phyloP scores from a whole-genome alignment of 2,113 vertebrate species.

The Diphyllodes magnificus region DNA sequence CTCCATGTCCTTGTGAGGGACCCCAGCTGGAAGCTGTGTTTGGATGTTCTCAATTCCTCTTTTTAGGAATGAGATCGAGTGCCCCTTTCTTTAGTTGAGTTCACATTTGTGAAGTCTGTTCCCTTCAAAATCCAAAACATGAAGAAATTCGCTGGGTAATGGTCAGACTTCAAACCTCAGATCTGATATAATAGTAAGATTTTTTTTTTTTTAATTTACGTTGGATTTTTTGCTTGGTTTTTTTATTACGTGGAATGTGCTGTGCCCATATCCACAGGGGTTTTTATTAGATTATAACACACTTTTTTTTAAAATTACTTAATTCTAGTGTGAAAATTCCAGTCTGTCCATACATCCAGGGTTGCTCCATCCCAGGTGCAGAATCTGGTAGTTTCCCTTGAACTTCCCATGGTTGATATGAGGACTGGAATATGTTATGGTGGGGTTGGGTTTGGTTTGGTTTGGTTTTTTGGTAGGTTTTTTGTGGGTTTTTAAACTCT shows the following conservation, averaged over 20 bases:
- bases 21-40: background rate
- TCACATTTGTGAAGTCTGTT: background rate
- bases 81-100: background rate
- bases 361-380: background rate
- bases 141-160: background rate
- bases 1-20: background rate
- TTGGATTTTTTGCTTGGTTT: background rate
- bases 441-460: too few relatives aligned
- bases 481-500: background rate
- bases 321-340: background rate
- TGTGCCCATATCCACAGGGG: accelerated
- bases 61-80: background rate
- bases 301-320: background rate
- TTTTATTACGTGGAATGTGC: background rate
- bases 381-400: background rate
- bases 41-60: background rate
- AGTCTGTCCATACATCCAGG: background rate
- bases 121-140: background rate
- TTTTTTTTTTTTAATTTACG: too few relatives aligned
- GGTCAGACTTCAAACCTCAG: background rate
- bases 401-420: background rate
- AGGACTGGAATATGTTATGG: background rate
- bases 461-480: background rate
- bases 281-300: background rate
- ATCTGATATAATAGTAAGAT: accelerated